Evolutionary conservation across 2,113 vertebrate genomes (phyloP), one percentile per base, ranked within the genome.

Genomic region (Ahaetulla prasina): DNA sequence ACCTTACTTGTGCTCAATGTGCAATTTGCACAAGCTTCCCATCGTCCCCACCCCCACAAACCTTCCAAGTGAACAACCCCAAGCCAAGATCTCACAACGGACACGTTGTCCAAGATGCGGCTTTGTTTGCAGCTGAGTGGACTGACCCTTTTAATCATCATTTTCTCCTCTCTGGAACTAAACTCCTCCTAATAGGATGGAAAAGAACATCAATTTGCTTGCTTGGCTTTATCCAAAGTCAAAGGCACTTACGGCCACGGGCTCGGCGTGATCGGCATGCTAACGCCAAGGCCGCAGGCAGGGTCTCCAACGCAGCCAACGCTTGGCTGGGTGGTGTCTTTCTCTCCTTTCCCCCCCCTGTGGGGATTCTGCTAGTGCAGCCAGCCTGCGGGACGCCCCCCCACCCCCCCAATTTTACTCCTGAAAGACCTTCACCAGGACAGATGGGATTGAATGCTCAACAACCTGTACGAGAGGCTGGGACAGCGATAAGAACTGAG

Each of bases 131-230:
- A 89, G 86, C 47, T 47, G 90, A 92, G 93, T 91, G 89, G 92
- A 92, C 88, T 80, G 57, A 93, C 85, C 92, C 92, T 96, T 97
- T 96, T 96, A 97, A 97, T 96, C 96, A 96, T 94, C 92, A 92
- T 96, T 96, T 96, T 96, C 95, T 96, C 95, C 90, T 95, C 18
- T 63, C 91, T 96, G 94, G 96, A 96, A 94, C 95, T 96, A 96
- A 96, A 94, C 96, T 93, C 95, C 89, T 0, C 14, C 93, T 97
- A 96, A 96, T 95, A 96, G 96, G 96, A 96, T 96, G 96, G 95
- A 96, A 97, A 96, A 96, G 96, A 96, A 96, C 96, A 96, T 97
- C 94, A 96, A 96, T 97, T 96, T 96, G 95, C 95, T 95, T 95
- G 95, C 96, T 95, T 96, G 96, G 96, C 95, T 96, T 97, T 97